Evolutionary conservation across 2,797 vertebrate genomes (phyloP).

Genomic region (Lepus oiostolus): DNA sequence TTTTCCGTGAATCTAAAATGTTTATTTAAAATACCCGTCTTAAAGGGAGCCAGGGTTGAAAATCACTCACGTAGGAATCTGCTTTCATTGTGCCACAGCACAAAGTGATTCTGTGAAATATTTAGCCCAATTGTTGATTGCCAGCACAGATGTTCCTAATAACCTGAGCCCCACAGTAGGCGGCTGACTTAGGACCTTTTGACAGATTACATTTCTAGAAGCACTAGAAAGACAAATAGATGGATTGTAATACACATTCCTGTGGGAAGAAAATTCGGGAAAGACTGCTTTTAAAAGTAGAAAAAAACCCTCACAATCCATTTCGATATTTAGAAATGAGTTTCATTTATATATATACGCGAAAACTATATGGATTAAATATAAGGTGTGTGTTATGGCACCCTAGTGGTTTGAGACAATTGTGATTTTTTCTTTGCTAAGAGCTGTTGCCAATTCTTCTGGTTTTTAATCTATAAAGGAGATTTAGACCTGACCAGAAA

Average conservation of each 20-base stretch:
- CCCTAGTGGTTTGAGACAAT: constrained; percentile 29
- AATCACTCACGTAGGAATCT: constrained; percentile 44
- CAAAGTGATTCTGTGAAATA: constrained; percentile 3
- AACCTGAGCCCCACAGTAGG: not conserved
- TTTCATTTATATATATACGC: constrained; percentile 24
- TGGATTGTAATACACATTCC: not conserved
- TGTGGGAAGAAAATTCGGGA: constrained; percentile 45
- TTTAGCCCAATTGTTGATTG: not conserved
- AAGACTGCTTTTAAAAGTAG: constrained; percentile 12
- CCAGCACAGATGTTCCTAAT: not conserved
- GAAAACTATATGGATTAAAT: constrained; percentile 41
- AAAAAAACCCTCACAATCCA: not conserved
- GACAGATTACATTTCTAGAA: constrained; percentile 32
- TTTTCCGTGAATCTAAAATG: constrained; percentile 20
- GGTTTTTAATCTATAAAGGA: not conserved
- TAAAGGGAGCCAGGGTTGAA: not conserved
- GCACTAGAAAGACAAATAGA: constrained; percentile 19
- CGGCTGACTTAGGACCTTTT: not conserved
- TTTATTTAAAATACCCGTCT: not conserved
- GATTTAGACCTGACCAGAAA: constrained; percentile 29
- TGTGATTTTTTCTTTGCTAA: not conserved
- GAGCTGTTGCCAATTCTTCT: not conserved
- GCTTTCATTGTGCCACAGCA: constrained; percentile 13
- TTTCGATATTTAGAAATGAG: constrained; percentile 30
- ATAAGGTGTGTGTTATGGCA: not conserved